phyloP scores from a whole-genome alignment of 1,140 invertebrate species.

The Agraylea sexmaculata region DNA sequence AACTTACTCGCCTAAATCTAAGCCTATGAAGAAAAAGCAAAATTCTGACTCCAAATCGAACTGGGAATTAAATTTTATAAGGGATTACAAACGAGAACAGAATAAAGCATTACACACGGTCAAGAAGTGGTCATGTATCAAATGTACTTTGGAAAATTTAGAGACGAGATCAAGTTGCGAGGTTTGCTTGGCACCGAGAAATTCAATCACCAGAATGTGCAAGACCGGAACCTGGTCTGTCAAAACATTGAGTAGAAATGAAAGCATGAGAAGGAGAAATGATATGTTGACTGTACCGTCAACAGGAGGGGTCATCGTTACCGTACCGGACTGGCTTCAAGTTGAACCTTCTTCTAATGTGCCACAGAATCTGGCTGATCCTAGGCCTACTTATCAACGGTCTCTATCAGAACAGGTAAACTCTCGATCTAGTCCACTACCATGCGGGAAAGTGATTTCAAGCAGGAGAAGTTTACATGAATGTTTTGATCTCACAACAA shows the following conservation, averaged over 20 bases:
- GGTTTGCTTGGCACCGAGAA: constrained; percentile 43
- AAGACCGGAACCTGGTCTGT: constrained; percentile 34
- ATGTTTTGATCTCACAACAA: constrained; percentile 40
- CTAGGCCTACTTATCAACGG: constrained; percentile 44
- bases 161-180: constrained; percentile 51
- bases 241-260: constrained; percentile 34
- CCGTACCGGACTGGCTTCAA: constrained; percentile 34
- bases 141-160: constrained; percentile 64
- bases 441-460: constrained; percentile 40
- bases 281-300: constrained; percentile 32
- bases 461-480: constrained; percentile 48
- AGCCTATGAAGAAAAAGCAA: constrained; percentile 29
- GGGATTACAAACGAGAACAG: constrained; percentile 35
- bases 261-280: constrained; percentile 29
- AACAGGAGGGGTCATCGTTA: constrained; percentile 35
- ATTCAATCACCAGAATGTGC: constrained; percentile 28
- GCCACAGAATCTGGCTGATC: constrained; percentile 38
- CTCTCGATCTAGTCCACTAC: constrained; percentile 26
- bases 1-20: background rate
- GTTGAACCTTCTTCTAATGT: constrained; percentile 31
- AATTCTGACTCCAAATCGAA: constrained; percentile 32
- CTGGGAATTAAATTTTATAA: constrained; percentile 37
- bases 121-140: constrained; percentile 57
- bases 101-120: constrained; percentile 28
- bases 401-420: constrained; percentile 50